Evolutionary conservation across 2,113 vertebrate genomes (phyloP).

Genomic region (Melierax canorus): DNA sequence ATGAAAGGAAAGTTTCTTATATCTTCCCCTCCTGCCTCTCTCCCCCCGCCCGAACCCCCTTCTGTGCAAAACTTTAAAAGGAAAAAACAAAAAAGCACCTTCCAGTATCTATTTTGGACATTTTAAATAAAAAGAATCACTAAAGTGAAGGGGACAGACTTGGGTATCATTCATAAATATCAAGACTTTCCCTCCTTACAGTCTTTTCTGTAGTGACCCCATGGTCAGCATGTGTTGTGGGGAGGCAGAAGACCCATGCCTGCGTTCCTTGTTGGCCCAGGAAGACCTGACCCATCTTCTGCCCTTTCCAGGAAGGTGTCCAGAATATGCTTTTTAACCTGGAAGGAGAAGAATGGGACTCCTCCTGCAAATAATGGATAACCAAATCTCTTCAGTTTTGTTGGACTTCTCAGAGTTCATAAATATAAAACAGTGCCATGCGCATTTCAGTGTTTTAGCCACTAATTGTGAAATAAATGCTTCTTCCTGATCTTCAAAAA

Average conservation of each 20-base stretch:
- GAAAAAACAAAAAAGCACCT: not conserved
- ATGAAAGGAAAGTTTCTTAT: not conserved
- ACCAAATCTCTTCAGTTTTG: not conserved
- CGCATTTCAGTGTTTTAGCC: not conserved
- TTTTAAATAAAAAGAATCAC: not conserved
- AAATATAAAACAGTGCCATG: not conserved
- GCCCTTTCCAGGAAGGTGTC: not conserved
- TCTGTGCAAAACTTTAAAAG: not conserved
- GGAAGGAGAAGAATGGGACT: not conserved
- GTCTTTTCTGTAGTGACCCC: not conserved
- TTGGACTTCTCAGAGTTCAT: not conserved
- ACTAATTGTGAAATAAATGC: not conserved
- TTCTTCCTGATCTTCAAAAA: not conserved
- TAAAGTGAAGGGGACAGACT: not conserved
- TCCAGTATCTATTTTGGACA: not conserved
- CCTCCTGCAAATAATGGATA: not conserved
- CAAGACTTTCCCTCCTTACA: not conserved
- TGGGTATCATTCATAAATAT: not conserved
- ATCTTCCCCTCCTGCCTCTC: too few relatives aligned
- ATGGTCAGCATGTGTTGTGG: fast-evolving
- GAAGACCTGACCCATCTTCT: not conserved
- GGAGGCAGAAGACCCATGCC: not conserved
- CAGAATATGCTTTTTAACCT: not conserved
- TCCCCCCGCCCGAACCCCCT: fast-evolving
- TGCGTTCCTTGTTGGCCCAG: not conserved